Conservation (phyloP, 2,113 vertebrate species). For the Thalassoma bifasciatum region DNA sequence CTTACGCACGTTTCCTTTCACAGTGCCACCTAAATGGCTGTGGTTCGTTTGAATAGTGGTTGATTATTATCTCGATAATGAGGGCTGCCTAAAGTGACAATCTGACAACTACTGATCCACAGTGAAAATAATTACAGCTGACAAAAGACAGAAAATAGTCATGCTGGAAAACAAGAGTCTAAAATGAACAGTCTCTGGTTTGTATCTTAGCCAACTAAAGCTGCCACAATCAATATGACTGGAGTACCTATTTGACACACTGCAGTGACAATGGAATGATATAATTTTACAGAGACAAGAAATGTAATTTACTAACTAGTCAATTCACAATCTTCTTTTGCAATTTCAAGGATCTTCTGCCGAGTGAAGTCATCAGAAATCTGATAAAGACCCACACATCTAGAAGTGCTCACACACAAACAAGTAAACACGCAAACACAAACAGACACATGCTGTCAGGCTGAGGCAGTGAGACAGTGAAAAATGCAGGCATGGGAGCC, state of each 20-base stretch:
- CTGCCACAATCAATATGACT: slow-evolving; percentile 1
- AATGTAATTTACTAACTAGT: not conserved
- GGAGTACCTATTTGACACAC: not conserved
- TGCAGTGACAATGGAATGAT: not conserved
- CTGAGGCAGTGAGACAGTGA: slow-evolving; percentile 50
- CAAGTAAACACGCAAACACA: slow-evolving; percentile 24
- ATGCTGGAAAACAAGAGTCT: slow-evolving; percentile 8
- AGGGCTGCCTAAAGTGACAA: slow-evolving; percentile 29
- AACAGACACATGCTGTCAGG: slow-evolving; percentile 48
- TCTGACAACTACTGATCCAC: slow-evolving; percentile 33
- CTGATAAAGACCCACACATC: slow-evolving; percentile 21
- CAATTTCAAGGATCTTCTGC: not conserved
- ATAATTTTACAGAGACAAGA: not conserved
- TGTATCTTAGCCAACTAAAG: slow-evolving; percentile 27
- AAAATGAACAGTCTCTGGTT: slow-evolving; percentile 19
- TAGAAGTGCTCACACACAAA: not conserved
- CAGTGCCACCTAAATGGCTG: slow-evolving; percentile 23
- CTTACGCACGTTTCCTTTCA: slow-evolving; percentile 3
- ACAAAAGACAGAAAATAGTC: slow-evolving; percentile 41
- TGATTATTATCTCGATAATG: slow-evolving; percentile 48
- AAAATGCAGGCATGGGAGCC: slow-evolving; percentile 76
- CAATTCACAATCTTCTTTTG: not conserved
- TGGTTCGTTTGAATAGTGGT: slow-evolving; percentile 42
- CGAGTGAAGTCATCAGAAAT: slow-evolving; percentile 12
- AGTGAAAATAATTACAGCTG: slow-evolving; percentile 41